Evolutionary conservation across 2,888 invertebrate genomes (phyloP), one percentile per base, ranked within the genome.

Genomic region (Pyrocoelia pectoralis): DNA sequence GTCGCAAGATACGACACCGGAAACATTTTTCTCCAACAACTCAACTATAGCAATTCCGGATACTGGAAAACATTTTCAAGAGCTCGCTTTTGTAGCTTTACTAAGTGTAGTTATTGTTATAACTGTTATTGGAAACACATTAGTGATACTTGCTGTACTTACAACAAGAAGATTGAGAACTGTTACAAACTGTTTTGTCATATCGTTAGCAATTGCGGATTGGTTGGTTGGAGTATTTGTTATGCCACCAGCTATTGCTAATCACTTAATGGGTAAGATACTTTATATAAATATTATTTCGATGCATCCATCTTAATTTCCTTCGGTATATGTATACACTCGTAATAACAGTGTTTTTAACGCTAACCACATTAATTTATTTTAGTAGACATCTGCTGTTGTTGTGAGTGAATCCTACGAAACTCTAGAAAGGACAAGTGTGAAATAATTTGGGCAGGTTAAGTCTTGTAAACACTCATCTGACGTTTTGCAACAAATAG

Each of bases 141-240:
- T 97, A 73, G 95, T 97, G 58, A 95, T 97, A 70, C 85, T 92
- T 14, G 94, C 97, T 5, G 95, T 97, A 52, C 86, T 94, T 72
- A 94, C 94, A 0, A 93, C 94, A 0, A 88, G 92, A 70, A 86
- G 95, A 68, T 84, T 98, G 68, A 86, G 97, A 68, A 96, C 96
- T 0, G 95, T 97, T 28, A 97, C 97, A 51, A 97, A 98, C 79
- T 94, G 95, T 77, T 96, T 97, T 81, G 96, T 98, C 68, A 95
- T 95, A 76, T 97, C 96, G 55, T 83, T 98, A 77, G 97, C 97
- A 0, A 91, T 92, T 0, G 97, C 97, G 48, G 98, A 98, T 84
- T 87, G 97, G 80, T 81, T 96, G 69, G 95, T 98, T 2, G 98
- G 97, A 0, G 88, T 96, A 28, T 93, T 95, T 74, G 97, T 98